Percentiles rank a stretch among this genome's conserved stretches.
Evolutionary conservation across 2,797 vertebrate genomes (phyloP).

Genomic region (Sebastes nivosus): DNA sequence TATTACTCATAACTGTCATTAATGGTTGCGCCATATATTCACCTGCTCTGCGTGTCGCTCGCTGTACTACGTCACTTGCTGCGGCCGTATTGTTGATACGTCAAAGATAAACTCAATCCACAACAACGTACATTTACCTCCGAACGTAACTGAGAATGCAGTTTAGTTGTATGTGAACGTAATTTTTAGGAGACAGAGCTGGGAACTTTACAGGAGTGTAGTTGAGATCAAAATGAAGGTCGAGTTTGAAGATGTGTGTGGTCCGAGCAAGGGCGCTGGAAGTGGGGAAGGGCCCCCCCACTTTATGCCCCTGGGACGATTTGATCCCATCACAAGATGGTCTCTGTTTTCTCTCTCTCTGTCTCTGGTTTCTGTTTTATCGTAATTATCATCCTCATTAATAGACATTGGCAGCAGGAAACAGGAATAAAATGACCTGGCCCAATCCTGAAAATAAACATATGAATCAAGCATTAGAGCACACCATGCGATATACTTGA

Average conservation of each 20-base stretch:
- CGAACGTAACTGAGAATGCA: too few relatives aligned
- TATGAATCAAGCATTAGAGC: constrained; percentile 23
- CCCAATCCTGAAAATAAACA: constrained; percentile 16
- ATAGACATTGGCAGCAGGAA: constrained; percentile 26
- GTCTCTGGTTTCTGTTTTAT: not conserved
- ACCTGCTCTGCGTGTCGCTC: too few relatives aligned
- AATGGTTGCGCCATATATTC: too few relatives aligned
- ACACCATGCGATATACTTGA: not conserved
- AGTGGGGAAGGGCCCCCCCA: not conserved
- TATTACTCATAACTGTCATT: too few relatives aligned
- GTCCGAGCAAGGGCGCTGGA: not conserved
- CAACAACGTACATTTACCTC: too few relatives aligned
- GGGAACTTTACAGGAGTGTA: not conserved
- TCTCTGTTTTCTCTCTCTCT: not conserved
- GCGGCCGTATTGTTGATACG: too few relatives aligned
- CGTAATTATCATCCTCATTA: constrained; percentile 27
- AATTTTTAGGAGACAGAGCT: too few relatives aligned
- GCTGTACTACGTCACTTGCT: too few relatives aligned
- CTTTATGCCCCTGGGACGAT: not conserved
- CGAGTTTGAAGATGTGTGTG: not conserved
- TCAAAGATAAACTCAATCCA: too few relatives aligned
- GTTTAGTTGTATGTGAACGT: too few relatives aligned
- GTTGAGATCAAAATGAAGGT: not conserved
- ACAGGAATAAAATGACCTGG: not conserved
- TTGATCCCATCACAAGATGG: not conserved